A percentile compares a stretch with the other conserved stretches of the same genome.
Conservation (phyloP, 2,113 vertebrate genomes). For the Eulemur macaco region DNA sequence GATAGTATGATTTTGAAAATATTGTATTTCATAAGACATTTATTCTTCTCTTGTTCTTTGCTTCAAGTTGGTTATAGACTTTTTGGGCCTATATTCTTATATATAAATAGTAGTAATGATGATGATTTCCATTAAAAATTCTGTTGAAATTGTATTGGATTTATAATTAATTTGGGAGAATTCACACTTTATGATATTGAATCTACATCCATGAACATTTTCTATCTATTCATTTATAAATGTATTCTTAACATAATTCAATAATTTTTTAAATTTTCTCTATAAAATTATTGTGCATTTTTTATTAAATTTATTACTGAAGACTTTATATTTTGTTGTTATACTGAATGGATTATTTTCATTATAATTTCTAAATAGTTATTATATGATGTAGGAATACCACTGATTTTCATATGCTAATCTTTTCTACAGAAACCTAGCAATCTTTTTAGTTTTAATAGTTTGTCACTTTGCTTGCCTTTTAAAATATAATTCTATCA, state of each 20-base stretch:
- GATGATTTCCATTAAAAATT: not conserved
- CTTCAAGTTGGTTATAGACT: not conserved
- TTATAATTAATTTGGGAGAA: not conserved
- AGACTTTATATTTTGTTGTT: not conserved
- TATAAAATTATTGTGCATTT: not conserved
- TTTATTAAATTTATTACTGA: not conserved
- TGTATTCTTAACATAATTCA: not conserved
- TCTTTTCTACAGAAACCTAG: not conserved
- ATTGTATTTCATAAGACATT: not conserved
- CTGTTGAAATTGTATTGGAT: not conserved
- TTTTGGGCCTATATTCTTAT: not conserved
- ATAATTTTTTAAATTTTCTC: not conserved
- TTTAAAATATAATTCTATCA: not conserved
- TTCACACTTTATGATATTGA: not conserved
- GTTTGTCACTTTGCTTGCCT: not conserved
- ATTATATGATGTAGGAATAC: not conserved
- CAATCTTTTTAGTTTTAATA: not conserved
- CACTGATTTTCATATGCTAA: not conserved
- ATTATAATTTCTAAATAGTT: not conserved
- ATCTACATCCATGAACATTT: not conserved
- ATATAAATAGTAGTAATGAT: not conserved
- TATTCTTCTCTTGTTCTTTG: not conserved
- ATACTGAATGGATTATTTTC: not conserved
- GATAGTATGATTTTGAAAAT: not conserved
- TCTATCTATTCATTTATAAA: not conserved